A percentile compares a stretch with the other conserved stretches of the same genome.
These are phyloP conservation scores for Coregonus sp. DNA, from an alignment of 2,797 vertebrate species.

Conservation along the genomic window DNA sequence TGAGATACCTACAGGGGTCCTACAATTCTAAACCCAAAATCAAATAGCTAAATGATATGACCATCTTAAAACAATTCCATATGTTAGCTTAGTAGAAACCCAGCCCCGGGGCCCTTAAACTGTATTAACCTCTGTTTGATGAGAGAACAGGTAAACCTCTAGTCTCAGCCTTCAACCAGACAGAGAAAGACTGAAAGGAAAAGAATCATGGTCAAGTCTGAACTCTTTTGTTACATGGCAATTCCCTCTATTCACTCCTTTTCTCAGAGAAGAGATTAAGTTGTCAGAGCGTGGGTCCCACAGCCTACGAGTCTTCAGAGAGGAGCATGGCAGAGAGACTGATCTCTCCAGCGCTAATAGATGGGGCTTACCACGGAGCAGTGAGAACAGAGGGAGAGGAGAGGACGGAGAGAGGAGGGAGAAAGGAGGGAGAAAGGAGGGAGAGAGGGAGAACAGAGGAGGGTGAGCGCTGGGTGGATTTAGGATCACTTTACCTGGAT, in stretches of 20 bases:
- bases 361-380: slow-evolving; percentile 65
- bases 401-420: too few species aligned
- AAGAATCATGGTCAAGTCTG: slow-evolving; percentile 67
- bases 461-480: slow-evolving; percentile 73
- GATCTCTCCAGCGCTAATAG: slow-evolving; percentile 78
- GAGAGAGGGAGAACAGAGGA: slow-evolving; percentile 65
- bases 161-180: slow-evolving; percentile 4
- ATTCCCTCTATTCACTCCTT: slow-evolving; percentile 57
- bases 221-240: slow-evolving; percentile 63
- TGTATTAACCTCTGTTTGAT: background rate
- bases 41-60: too few species aligned
- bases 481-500: slow-evolving; percentile 84
- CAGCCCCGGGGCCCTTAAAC: too few species aligned
- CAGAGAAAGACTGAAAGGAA: slow-evolving; percentile 63
- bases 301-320: slow-evolving; percentile 79
- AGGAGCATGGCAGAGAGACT: slow-evolving; percentile 73
- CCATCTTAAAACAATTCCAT: too few species aligned
- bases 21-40: too few species aligned
- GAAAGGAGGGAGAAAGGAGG: slow-evolving; percentile 35
- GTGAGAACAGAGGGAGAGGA: slow-evolving; percentile 51
- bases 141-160: background rate
- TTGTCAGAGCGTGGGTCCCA: slow-evolving; percentile 78
- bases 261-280: slow-evolving; percentile 76
- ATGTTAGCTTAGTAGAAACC: too few species aligned
- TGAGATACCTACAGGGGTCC: too few species aligned